Evolutionary conservation across 2,113 vertebrate species (phyloP).

Genomic region (Castor canadensis): DNA sequence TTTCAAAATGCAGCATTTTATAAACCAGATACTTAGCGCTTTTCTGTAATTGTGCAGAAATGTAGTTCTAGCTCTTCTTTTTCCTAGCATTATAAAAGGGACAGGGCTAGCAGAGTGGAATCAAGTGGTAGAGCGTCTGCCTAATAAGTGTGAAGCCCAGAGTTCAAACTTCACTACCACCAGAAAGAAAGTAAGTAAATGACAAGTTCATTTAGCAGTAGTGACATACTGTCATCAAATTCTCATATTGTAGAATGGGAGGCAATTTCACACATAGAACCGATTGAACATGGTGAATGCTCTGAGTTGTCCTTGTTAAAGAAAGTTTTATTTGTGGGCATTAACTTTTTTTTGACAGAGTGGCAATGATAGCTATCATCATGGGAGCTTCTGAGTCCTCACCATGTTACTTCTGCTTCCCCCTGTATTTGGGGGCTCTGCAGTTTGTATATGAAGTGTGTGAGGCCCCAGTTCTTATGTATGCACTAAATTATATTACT

Average conservation of each 20-base stretch:
- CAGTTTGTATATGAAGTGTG: background rate
- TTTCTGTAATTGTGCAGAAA: conserved; percentile 1
- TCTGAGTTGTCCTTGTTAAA: background rate
- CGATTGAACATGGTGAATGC: background rate
- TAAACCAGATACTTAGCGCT: background rate
- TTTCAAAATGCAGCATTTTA: background rate
- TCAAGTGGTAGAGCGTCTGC: too few species aligned
- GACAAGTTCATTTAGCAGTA: too few species aligned
- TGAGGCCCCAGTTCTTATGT: background rate
- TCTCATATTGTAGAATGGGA: background rate
- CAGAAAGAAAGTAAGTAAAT: too few species aligned
- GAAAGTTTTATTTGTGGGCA: background rate
- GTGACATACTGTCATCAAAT: too few species aligned
- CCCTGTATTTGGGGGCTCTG: background rate
- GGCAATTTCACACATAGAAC: too few species aligned
- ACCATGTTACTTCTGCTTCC: background rate
- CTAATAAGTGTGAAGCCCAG: too few species aligned
- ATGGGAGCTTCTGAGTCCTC: background rate
- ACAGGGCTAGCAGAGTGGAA: background rate
- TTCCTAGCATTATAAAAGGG: background rate
- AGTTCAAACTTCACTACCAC: too few species aligned
- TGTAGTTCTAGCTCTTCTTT: background rate
- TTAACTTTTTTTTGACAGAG: background rate
- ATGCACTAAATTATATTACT: background rate
- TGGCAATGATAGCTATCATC: background rate